Evolutionary conservation across 23 tunicate species (phyloP), one percentile per base, ranked within the genome.

Genomic region (Pegea sp.): DNA sequence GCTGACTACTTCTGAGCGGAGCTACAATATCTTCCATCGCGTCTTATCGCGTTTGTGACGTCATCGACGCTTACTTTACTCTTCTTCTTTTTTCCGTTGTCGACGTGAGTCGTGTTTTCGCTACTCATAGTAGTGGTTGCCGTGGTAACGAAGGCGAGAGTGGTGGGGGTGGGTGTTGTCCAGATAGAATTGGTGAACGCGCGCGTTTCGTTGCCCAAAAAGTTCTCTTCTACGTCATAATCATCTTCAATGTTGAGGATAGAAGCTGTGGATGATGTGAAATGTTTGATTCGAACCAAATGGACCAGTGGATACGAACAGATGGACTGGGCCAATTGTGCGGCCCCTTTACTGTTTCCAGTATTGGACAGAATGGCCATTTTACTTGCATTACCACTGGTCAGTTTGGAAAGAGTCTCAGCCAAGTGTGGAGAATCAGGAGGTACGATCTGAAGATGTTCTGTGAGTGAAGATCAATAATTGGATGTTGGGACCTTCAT

Each of bases 311-410:
- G 5, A 16, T n/a, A 21, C 92, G 61, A 27, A 84, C 95, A 79
- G 30, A 84, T 84, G 22, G 95, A 84, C 43, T 84, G 95, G 11
- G 70, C 95, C 16, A 84, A 53, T 46, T 84, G 95, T 11, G 95
- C 95, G 2, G 95, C 95, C 6, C 84, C 95, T 42, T 84, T 84
- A 62, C 95, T 84, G 57, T 84, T 84, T 24, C 95, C 95, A 23
- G 95, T 84, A 50, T 58, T 54, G 34, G 95, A 84, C 26, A 84
- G 44, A 33, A 84, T 84, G 19, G 70, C 84, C 31, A 84, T 58
- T 30, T 84, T 84, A 34, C 95, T 84, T n/a, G 66, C 76, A 42
- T 66, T 68, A 27, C 95, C 95, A 46, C 71, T 84, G 20, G 95
- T 74, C 28, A 84, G 28, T 18, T 66, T 68, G 22, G 68, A 68